Conservation (phyloP, 2,113 vertebrate species). For the Columba janthina region DNA sequence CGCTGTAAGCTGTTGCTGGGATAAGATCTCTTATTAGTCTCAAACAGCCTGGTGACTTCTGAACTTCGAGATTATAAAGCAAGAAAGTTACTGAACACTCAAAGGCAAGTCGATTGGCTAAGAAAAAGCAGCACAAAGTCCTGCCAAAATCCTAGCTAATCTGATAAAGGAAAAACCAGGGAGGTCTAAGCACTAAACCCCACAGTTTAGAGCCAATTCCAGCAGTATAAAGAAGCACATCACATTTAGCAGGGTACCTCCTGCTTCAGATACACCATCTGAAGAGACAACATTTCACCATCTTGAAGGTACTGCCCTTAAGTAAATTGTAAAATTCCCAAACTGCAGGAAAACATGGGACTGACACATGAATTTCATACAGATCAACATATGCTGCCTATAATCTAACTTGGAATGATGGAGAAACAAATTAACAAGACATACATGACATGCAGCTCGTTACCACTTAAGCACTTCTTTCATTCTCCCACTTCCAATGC, state of each 20-base stretch:
- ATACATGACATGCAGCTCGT: background rate
- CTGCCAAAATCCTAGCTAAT: slow-evolving; percentile 69
- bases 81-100: slow-evolving; percentile 53
- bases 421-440: background rate
- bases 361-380: background rate
- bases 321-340: background rate
- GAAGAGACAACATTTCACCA: background rate
- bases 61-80: slow-evolving; percentile 57
- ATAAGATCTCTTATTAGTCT: background rate
- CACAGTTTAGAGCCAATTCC: background rate
- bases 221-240: background rate
- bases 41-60: background rate
- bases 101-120: slow-evolving; percentile 35
- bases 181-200: slow-evolving; percentile 37
- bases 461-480: background rate
- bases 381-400: background rate
- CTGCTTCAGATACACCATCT: background rate
- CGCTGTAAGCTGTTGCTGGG: fast-evolving
- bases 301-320: background rate
- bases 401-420: background rate
- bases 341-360: background rate
- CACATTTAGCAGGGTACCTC: background rate
- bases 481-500: background rate
- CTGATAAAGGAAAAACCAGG: slow-evolving; percentile 46
- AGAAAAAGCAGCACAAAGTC: slow-evolving; percentile 68